A percentile compares a stretch with the other conserved stretches of the same genome.
These are phyloP conservation scores for Sphenodon punctatus DNA, from an alignment of 2,797 vertebrate species.

Conservation along the genomic window DNA sequence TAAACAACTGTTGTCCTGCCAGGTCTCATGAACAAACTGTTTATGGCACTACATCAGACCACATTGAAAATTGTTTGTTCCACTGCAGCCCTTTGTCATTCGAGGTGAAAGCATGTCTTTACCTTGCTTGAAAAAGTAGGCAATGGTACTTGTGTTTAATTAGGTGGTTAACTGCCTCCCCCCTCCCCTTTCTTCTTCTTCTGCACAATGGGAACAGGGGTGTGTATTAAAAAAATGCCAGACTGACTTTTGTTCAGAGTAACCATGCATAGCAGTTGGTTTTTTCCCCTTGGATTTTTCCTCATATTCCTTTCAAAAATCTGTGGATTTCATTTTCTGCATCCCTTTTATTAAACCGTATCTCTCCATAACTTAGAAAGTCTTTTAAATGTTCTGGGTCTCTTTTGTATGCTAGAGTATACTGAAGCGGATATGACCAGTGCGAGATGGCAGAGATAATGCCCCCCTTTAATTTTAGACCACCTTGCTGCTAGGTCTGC, in stretches of 20 bases:
- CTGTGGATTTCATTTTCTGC: neutral
- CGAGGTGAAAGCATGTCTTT: neutral
- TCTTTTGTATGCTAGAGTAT: neutral
- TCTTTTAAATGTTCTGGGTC: neutral
- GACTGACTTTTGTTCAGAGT: neutral
- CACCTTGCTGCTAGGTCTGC: neutral
- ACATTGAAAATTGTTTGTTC: neutral
- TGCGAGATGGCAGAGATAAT: neutral
- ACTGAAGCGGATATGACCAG: neutral
- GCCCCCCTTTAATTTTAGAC: conserved; percentile 8
- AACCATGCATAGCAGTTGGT: neutral
- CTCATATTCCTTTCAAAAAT: neutral
- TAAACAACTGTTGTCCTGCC: no score
- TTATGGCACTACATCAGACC: neutral
- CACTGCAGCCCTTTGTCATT: neutral
- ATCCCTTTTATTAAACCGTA: neutral
- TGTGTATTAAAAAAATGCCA: neutral
- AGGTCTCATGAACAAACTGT: neutral
- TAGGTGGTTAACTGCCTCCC: neutral
- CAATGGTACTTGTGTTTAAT: neutral
- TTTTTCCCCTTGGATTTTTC: neutral
- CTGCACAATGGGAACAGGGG: neutral
- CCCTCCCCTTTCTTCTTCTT: neutral
- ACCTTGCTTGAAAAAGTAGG: neutral
- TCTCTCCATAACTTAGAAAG: neutral